These are phyloP conservation scores for Typhlomys cinereus DNA, from an alignment of 2,113 vertebrate genomes.

Conservation along the genomic window DNA sequence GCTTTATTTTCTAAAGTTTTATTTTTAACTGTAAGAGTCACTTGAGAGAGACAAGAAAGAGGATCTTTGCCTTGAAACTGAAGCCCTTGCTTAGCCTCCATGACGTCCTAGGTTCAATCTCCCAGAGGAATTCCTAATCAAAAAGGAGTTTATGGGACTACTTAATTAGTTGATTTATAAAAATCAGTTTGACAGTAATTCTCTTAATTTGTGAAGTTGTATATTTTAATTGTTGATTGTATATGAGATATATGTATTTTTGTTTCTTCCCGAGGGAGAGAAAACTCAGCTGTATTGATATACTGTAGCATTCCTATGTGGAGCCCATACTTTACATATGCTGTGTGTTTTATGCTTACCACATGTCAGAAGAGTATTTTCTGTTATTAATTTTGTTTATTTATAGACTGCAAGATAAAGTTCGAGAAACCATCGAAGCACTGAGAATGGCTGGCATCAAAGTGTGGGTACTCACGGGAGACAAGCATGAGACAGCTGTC, in stretches of 20 bases:
- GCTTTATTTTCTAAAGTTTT: not conserved
- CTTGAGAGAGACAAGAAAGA: not conserved
- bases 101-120: not conserved
- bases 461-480: slow-evolving; percentile 98
- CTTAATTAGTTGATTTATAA: slow-evolving; percentile 18
- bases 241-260: not conserved
- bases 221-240: slow-evolving; percentile 29
- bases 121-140: not conserved
- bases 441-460: slow-evolving; percentile 97
- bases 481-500: slow-evolving; percentile 97
- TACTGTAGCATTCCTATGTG: not conserved
- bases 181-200: slow-evolving; percentile 31
- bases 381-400: slow-evolving; percentile 30
- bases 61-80: slow-evolving; percentile 42
- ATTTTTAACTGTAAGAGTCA: slow-evolving; percentile 8
- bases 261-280: not conserved
- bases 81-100: not conserved
- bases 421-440: slow-evolving; percentile 97
- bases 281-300: slow-evolving; percentile 29
- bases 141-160: not conserved
- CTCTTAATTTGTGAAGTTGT: slow-evolving; percentile 32
- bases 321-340: not conserved
- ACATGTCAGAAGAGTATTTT: slow-evolving; percentile 9
- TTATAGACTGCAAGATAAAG: slow-evolving; percentile 95
- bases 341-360: slow-evolving; percentile 6